Evolutionary conservation across 2,797 vertebrate species (phyloP).

Genomic region (Macropodus opercularis): DNA sequence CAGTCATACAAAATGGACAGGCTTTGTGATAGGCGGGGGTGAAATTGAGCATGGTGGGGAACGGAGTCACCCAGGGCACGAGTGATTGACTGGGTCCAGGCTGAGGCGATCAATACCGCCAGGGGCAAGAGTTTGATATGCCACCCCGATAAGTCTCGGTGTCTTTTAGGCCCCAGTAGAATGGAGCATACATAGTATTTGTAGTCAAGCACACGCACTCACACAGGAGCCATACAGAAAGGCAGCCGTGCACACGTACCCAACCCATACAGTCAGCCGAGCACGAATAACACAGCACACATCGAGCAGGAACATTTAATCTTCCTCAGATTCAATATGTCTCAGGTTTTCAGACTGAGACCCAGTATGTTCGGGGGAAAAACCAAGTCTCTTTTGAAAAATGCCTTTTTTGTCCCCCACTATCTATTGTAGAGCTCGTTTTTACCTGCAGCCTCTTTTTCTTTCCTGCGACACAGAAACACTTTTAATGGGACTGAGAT

Average conservation of each 20-base stretch:
- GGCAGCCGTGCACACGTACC: conserved; percentile 53
- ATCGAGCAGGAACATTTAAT: conserved; percentile 72
- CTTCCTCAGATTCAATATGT: conserved; percentile 75
- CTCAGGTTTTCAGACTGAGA: conserved; percentile 67
- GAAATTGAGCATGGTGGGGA: conserved; percentile 62
- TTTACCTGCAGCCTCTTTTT: conserved; percentile 36
- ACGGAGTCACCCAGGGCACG: conserved; percentile 65
- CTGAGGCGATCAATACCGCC: conserved; percentile 71
- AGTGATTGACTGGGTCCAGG: conserved; percentile 73
- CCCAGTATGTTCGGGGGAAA: conserved; percentile 52
- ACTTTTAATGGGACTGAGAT: conserved; percentile 41
- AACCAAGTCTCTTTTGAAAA: conserved; percentile 57
- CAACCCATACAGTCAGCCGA: conserved; percentile 61
- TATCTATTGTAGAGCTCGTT: conserved; percentile 41
- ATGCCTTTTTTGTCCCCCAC: conserved; percentile 48
- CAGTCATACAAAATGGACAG: conserved; percentile 71
- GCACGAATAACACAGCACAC: conserved; percentile 62
- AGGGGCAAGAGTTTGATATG: conserved; percentile 77
- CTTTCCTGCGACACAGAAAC: conserved; percentile 35
- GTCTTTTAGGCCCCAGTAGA: conserved; percentile 58
- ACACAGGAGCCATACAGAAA: conserved; percentile 44
- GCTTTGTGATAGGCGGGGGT: conserved; percentile 66
- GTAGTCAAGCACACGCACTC: conserved; percentile 36
- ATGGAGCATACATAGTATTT: conserved; percentile 65
- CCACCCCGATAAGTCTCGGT: conserved; percentile 75